phyloP scores from a whole-genome alignment of 2,113 vertebrate genomes.

The Hiodon tergisus region DNA sequence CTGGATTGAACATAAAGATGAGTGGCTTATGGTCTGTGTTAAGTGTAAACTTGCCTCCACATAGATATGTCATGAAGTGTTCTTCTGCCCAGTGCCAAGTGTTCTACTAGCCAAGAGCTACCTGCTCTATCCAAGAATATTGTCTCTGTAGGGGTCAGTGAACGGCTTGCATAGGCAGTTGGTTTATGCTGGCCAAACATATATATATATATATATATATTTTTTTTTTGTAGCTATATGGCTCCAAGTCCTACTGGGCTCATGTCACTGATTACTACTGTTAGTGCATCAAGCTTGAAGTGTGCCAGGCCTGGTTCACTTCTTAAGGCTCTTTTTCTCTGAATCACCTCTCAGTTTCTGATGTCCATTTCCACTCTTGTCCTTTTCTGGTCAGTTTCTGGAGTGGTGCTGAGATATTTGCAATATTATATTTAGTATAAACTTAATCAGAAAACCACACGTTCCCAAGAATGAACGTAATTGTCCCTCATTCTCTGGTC shows the following conservation, averaged over 20 bases:
- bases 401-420: constrained; percentile 23
- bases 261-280: constrained; percentile 27
- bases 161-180: constrained; percentile 22
- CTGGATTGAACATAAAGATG: no score
- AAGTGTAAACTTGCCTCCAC: no score
- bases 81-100: no score
- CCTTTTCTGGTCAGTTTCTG: constrained; percentile 22
- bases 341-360: constrained; percentile 11
- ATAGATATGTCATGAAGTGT: no score
- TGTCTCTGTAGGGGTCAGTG: constrained; percentile 22
- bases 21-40: no score
- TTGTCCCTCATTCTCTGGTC: constrained; percentile 11
- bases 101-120: no score
- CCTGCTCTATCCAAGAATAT: constrained; percentile 19
- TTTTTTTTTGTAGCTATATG: constrained; percentile 19
- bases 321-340: constrained; percentile 9
- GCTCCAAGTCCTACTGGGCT: constrained; percentile 28
- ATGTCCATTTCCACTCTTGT: constrained; percentile 21
- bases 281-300: constrained; percentile 23
- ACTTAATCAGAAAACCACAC: constrained; percentile 21
- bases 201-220: no score
- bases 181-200: constrained; percentile 7
- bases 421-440: constrained; percentile 13
- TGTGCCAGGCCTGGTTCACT: constrained; percentile 28
- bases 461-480: constrained; percentile 20